phyloP scores from a whole-genome alignment of 2,797 vertebrate species.

The Sebastes reedi region DNA sequence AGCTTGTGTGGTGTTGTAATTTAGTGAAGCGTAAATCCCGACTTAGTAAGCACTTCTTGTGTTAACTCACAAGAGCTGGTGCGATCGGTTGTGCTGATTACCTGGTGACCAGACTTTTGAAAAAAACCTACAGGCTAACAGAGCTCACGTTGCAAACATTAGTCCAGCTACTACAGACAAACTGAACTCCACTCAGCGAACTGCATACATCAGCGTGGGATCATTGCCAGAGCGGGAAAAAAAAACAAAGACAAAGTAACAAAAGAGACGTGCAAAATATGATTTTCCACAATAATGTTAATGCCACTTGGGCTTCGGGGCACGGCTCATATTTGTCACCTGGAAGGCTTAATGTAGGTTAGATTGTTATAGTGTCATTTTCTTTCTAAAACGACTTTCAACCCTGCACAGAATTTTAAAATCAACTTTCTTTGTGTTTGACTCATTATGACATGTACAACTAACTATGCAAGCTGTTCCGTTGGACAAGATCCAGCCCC shows the following conservation, averaged over 20 bases:
- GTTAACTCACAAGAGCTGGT: background rate
- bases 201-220: background rate
- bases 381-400: background rate
- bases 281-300: background rate
- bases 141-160: background rate
- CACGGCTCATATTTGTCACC: background rate
- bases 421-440: constrained; percentile 3
- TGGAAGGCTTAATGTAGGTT: background rate
- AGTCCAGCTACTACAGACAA: background rate
- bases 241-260: background rate
- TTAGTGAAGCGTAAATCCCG: background rate
- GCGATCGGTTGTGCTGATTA: background rate
- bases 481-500: constrained; percentile 24
- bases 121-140: background rate
- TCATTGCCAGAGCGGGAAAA: background rate
- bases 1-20: too few relatives aligned
- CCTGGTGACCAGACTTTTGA: background rate
- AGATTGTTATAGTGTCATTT: background rate
- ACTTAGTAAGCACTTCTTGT: background rate
- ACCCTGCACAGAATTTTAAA: background rate
- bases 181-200: background rate
- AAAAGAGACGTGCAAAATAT: background rate
- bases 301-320: background rate
- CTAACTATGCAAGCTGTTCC: constrained; percentile 21
- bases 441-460: constrained; percentile 7